Conservation (phyloP, 2,113 vertebrate genomes). For the Alaudala cheleensis region DNA sequence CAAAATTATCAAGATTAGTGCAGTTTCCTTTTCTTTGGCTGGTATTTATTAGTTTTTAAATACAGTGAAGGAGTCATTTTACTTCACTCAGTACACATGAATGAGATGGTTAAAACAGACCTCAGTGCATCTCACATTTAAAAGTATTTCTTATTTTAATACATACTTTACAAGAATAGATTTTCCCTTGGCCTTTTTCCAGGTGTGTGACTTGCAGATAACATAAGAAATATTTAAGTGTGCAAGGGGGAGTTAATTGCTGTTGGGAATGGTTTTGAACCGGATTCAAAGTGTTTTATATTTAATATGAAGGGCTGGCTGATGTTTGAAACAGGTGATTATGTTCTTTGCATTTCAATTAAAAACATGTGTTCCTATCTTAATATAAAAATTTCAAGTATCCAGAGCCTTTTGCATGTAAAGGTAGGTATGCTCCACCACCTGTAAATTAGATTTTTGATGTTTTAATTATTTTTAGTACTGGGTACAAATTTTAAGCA, state of each 20-base stretch:
- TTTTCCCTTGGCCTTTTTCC: not conserved
- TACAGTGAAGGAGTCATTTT: not conserved
- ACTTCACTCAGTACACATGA: not conserved
- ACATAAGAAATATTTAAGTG: not conserved
- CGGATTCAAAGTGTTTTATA: constrained; percentile 10
- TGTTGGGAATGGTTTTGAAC: not conserved
- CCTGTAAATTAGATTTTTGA: not conserved
- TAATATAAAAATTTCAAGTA: constrained; percentile 3
- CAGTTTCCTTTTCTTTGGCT: not conserved
- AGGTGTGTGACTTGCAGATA: not conserved
- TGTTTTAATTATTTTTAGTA: not conserved
- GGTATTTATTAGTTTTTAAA: not conserved
- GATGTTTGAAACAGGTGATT: constrained; percentile 17
- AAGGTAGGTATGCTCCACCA: not conserved
- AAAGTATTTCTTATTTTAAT: not conserved
- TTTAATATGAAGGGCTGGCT: not conserved
- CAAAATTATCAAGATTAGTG: not conserved
- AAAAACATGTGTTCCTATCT: not conserved
- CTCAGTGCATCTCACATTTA: not conserved
- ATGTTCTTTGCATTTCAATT: not conserved
- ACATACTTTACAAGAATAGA: not conserved
- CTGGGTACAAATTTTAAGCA: not conserved
- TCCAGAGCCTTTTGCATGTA: not conserved
- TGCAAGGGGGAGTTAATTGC: not conserved
- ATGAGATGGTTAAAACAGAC: not conserved